Evolutionary conservation across 2,888 invertebrate species (phyloP).

Genomic region (Blastobasis lacticolella): DNA sequence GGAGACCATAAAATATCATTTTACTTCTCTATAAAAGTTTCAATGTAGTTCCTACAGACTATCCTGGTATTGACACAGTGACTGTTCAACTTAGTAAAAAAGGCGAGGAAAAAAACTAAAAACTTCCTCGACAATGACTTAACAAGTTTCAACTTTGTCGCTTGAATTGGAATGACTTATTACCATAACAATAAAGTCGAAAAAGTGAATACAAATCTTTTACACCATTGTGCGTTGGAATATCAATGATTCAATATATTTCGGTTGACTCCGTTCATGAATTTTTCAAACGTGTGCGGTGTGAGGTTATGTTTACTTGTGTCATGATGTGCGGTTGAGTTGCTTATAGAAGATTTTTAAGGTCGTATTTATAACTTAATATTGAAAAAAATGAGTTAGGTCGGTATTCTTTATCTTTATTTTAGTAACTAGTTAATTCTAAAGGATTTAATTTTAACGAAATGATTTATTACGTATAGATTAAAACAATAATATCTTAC

Average conservation of each 20-base stretch:
- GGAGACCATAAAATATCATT: neutral
- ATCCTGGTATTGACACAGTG: slow-evolving; percentile 2
- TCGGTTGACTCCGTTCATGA: neutral
- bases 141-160: slow-evolving; percentile 1
- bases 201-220: slow-evolving; percentile 8
- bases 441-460: no score
- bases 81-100: neutral
- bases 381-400: no score
- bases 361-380: no score
- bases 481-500: no score
- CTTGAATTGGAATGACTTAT: slow-evolving; percentile 5
- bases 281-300: neutral
- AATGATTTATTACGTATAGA: no score
- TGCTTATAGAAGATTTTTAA: no score
- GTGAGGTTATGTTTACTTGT: no score
- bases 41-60: neutral
- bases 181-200: slow-evolving; percentile 10
- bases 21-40: slow-evolving; percentile 1
- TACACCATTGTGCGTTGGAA: neutral
- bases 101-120: neutral
- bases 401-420: no score
- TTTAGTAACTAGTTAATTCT: no score
- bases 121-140: neutral
- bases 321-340: no score
- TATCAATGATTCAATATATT: slow-evolving; percentile 1